Base-by-base conservation (phyloP, 2,797 vertebrate genomes). In the Neostethus bicornis region DNA sequence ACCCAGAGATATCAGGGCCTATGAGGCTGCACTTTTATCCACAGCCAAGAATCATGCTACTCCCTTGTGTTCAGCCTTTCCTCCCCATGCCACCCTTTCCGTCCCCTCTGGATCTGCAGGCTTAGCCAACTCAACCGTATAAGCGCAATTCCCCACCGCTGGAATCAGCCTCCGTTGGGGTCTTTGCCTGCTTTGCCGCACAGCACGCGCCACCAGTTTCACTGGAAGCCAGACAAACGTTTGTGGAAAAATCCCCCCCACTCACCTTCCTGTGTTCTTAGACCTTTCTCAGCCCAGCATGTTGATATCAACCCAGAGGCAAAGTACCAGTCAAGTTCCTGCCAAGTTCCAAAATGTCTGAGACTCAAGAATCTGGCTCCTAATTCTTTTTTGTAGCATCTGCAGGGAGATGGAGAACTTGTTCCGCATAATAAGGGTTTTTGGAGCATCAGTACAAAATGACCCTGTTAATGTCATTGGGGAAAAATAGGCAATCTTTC, bases 81-180 rank as follows among this genome's bases (percentile, higher is more conserved):
- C 56, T 66, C 65, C 70, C 73, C 44, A 16, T 58, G 67, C 79
- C 75, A 56, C 77, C 77, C 70, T 26, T 59, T 68, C 77, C 45
- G 56, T 79, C 81, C 85, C 85, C 77, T 81, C 80, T 77, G 83
- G 87, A 89, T 86, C 77, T 81, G 62, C 77, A 51, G 80, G 86
- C 87, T 90, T 90, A 89, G 84, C 77, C 52, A 88, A 87, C 81
- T 89, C 82, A 87, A 87, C 80, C 86, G 77, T 90, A 76, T 87
- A 84, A 87, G 78, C 85, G 81, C 81, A 77, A 82, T 83, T 79
- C 76, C 77, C 69, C 53, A 54, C 68, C 56, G 38, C 78, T 84
- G 81, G 86, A 84, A 63, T 63, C 66, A 39, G 68, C 66, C 68
- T 79, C 82, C 43, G 28, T 52, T 13, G 75, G 73, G 73, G 62